Evolutionary conservation across 2,113 vertebrate species (phyloP).

Genomic region (Alectura lathami): DNA sequence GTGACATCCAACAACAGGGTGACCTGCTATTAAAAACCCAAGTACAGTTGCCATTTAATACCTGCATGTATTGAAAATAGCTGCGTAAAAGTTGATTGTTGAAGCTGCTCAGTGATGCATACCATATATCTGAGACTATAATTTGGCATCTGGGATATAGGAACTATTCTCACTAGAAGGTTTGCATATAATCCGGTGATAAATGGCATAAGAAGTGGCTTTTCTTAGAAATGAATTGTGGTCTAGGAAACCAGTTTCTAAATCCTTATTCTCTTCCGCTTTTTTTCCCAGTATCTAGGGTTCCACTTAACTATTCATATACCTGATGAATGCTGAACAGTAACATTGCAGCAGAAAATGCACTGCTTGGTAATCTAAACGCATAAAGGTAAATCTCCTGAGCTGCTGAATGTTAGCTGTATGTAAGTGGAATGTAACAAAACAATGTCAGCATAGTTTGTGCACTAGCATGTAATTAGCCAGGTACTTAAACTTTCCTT

Average conservation of each 20-base stretch:
- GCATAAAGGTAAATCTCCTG: background rate
- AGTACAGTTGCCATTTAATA: background rate
- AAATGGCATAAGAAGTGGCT: background rate
- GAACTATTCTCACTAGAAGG: background rate
- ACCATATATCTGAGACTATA: background rate
- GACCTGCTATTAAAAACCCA: background rate
- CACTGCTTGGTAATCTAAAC: background rate
- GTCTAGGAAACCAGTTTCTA: background rate
- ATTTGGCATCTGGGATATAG: constrained; percentile 16
- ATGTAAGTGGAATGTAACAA: constrained; percentile 10
- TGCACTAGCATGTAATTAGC: background rate
- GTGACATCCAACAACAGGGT: background rate
- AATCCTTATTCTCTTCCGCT: background rate
- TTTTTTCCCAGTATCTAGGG: background rate
- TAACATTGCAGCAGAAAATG: background rate
- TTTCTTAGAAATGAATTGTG: background rate
- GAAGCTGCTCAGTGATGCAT: background rate
- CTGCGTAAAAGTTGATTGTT: background rate
- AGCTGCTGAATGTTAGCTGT: background rate
- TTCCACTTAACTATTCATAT: background rate
- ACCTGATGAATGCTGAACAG: background rate
- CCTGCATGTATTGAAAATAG: background rate
- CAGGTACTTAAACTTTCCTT: background rate
- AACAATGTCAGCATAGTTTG: background rate
- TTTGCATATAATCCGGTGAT: background rate